Percentiles rank a stretch among this genome's conserved stretches.
Evolutionary conservation across 2,888 invertebrate species (phyloP).

Genomic region (Rhogogaster chlorosoma): DNA sequence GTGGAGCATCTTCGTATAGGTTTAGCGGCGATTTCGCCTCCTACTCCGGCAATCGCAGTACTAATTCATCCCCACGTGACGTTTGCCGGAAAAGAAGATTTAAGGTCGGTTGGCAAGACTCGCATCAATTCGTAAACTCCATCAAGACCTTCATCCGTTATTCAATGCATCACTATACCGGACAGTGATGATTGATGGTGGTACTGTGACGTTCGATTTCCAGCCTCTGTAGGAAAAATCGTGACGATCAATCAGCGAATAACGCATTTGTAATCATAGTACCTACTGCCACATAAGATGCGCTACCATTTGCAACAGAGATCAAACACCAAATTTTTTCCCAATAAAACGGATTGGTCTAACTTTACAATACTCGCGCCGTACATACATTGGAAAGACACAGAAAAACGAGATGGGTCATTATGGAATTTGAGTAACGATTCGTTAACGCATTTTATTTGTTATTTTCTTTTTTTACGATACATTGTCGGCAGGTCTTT

Average conservation of each 20-base stretch:
- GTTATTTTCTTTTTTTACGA: neutral
- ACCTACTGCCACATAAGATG: neutral
- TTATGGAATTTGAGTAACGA: too few relatives aligned
- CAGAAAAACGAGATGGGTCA: too few relatives aligned
- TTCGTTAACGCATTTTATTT: neutral
- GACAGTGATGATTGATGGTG: slow-evolving; percentile 30
- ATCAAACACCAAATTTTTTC: slow-evolving; percentile 3
- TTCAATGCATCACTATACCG: slow-evolving; percentile 36
- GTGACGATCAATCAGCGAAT: slow-evolving; percentile 32
- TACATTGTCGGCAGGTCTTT: neutral
- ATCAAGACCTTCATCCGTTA: slow-evolving; percentile 48
- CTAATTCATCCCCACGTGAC: neutral
- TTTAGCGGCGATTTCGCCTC: neutral
- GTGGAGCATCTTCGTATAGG: neutral
- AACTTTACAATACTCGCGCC: too few relatives aligned
- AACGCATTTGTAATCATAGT: slow-evolving; percentile 21
- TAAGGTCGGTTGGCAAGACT: slow-evolving; percentile 5
- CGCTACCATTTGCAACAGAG: neutral
- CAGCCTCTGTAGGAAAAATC: neutral
- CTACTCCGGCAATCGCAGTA: neutral
- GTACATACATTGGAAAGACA: too few relatives aligned
- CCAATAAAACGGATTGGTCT: neutral
- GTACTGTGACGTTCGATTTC: slow-evolving; percentile 33
- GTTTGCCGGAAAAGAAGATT: neutral
- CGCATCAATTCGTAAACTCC: slow-evolving; percentile 39